A percentile compares a stretch with the other conserved stretches of the same genome.
These are phyloP conservation scores for Beaufortia kweichowensis DNA, from an alignment of 2,113 vertebrate species.

Conservation along the genomic window DNA sequence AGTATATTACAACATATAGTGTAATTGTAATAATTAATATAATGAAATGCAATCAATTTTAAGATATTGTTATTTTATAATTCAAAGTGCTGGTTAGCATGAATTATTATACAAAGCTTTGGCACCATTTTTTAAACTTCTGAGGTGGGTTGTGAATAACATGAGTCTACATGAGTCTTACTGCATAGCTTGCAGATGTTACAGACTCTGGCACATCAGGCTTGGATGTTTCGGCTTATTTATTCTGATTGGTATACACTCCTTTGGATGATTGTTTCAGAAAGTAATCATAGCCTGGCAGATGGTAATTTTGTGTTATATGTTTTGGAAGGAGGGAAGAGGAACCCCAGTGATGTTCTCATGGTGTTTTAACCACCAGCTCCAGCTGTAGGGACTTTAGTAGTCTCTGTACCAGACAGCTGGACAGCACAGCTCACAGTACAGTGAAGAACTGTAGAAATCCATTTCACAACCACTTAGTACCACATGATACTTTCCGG, in stretches of 20 bases:
- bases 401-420: neutral
- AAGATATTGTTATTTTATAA: too few relatives aligned
- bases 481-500: constrained; percentile 2
- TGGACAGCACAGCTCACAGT: neutral
- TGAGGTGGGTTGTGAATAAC: neutral
- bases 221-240: neutral
- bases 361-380: neutral
- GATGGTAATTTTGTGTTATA: neutral
- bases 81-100: neutral
- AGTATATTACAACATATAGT: too few relatives aligned
- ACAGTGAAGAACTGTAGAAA: neutral
- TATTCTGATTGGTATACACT: neutral
- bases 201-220: neutral
- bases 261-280: neutral
- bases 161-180: neutral
- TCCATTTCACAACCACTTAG: neutral
- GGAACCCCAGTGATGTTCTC: neutral
- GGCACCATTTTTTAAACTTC: neutral
- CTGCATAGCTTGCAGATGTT: neutral
- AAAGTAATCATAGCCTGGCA: neutral
- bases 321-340: neutral
- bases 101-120: neutral
- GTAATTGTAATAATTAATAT: too few relatives aligned
- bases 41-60: too few relatives aligned
- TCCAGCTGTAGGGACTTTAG: neutral